These are phyloP conservation scores for Ennomos quercinarius DNA, from an alignment of 2,888 invertebrate species.

Conservation along the genomic window DNA sequence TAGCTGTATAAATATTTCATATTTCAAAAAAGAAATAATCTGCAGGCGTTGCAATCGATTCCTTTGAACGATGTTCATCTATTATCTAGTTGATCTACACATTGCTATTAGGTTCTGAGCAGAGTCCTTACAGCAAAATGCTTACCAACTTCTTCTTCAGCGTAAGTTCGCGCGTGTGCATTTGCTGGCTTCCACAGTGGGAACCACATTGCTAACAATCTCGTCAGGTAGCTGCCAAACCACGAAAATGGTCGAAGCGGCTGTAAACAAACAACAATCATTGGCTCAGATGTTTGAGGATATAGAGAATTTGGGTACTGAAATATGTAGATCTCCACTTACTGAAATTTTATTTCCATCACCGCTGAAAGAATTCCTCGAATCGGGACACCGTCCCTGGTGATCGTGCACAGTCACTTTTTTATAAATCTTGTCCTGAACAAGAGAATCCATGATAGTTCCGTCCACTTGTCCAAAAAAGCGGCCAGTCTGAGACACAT, in stretches of 20 bases:
- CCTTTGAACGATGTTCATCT: no score
- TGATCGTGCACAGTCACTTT: slow-evolving; percentile 95
- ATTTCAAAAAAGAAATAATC: not conserved
- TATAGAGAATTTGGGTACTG: not conserved
- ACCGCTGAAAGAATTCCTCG: slow-evolving; percentile 87
- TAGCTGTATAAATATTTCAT: no score
- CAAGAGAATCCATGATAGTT: slow-evolving; percentile 96
- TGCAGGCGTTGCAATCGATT: not conserved
- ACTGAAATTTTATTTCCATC: slow-evolving; percentile 67
- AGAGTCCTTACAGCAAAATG: not conserved
- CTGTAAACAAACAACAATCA: slow-evolving; percentile 58
- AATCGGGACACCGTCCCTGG: slow-evolving; percentile 93
- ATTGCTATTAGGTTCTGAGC: no score
- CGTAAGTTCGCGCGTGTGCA: slow-evolving; percentile 69
- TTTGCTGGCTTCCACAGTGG: slow-evolving; percentile 75
- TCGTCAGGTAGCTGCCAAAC: slow-evolving; percentile 83
- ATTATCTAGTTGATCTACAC: no score
- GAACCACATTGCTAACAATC: slow-evolving; percentile 77
- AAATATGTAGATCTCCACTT: slow-evolving; percentile 23
- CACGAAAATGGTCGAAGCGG: slow-evolving; percentile 84
- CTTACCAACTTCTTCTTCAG: slow-evolving; percentile 83
- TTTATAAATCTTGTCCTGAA: slow-evolving; percentile 95
- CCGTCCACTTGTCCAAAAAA: slow-evolving; percentile 98
- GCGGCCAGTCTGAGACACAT: slow-evolving; percentile 93
- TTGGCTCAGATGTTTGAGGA: not conserved